Evolutionary conservation across 2,888 invertebrate genomes (phyloP).

Genomic region (Hetaerina titia): DNA sequence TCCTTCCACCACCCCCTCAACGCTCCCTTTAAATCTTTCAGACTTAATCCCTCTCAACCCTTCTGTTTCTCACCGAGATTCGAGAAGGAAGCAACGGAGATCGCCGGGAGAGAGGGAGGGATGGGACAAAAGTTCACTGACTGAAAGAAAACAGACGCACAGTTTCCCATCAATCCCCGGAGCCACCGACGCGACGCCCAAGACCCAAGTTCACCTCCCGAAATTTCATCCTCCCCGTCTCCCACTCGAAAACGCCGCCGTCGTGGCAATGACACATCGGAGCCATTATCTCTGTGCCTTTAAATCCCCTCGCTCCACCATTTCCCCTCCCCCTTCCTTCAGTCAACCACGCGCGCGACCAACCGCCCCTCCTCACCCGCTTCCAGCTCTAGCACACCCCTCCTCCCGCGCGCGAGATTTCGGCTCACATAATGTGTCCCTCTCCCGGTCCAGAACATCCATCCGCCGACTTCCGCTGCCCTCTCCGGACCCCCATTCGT

Average conservation of each 20-base stretch:
- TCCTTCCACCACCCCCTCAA: neutral
- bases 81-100: neutral
- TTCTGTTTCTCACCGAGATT: constrained; percentile 10
- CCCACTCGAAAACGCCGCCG: neutral
- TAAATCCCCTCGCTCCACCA: neutral
- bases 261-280: neutral
- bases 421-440: neutral
- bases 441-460: neutral
- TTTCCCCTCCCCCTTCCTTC: neutral
- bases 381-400: neutral
- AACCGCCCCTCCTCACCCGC: neutral
- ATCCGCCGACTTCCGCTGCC: neutral
- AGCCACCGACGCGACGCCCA: neutral
- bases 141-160: neutral
- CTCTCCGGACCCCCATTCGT: neutral
- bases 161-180: neutral
- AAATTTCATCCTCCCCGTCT: neutral
- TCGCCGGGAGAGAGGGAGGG: neutral
- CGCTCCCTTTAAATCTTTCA: neutral
- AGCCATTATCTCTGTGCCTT: neutral
- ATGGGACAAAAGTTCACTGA: constrained; percentile 1
- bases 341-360: neutral
- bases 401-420: neutral
- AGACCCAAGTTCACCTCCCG: neutral
- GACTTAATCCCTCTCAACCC: constrained; percentile 9